Evolutionary conservation across 1,140 invertebrate genomes (phyloP).

Genomic region (Ceratina calcarata): DNA sequence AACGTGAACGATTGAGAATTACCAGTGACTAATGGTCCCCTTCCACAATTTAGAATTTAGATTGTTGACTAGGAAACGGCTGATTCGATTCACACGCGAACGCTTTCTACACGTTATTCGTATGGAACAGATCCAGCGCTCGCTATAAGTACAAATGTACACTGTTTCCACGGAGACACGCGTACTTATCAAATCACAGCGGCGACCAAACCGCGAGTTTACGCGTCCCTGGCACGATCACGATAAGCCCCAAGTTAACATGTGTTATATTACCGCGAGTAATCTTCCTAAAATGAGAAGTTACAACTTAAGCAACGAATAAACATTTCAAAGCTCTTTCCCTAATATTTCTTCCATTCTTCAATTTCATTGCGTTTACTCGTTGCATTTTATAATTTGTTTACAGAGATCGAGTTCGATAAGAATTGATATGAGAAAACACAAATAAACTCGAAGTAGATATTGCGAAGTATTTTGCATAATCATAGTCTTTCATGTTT

Average conservation of each 20-base stretch:
- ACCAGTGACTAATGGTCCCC: too few species aligned
- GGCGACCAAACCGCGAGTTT: background rate
- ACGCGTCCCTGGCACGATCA: background rate
- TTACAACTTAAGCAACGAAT: background rate
- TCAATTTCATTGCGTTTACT: too few species aligned
- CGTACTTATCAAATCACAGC: conserved; percentile 15
- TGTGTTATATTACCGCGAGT: background rate
- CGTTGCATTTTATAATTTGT: too few species aligned
- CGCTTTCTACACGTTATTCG: conserved; percentile 34
- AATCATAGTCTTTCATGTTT: too few species aligned
- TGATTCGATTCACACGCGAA: background rate
- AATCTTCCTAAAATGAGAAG: background rate
- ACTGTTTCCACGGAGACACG: background rate
- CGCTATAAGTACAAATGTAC: conserved; percentile 28
- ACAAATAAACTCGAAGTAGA: background rate
- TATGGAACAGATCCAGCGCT: background rate
- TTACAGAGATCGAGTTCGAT: background rate
- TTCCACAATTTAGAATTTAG: too few species aligned
- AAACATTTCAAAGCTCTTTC: background rate
- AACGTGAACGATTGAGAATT: background rate
- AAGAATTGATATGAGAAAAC: background rate
- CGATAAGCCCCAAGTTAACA: background rate
- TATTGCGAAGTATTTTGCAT: background rate
- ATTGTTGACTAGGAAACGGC: background rate
- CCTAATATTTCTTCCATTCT: background rate